Evolutionary conservation across 2,113 vertebrate species (phyloP).

Genomic region (Onychostruthus taczanowskii): DNA sequence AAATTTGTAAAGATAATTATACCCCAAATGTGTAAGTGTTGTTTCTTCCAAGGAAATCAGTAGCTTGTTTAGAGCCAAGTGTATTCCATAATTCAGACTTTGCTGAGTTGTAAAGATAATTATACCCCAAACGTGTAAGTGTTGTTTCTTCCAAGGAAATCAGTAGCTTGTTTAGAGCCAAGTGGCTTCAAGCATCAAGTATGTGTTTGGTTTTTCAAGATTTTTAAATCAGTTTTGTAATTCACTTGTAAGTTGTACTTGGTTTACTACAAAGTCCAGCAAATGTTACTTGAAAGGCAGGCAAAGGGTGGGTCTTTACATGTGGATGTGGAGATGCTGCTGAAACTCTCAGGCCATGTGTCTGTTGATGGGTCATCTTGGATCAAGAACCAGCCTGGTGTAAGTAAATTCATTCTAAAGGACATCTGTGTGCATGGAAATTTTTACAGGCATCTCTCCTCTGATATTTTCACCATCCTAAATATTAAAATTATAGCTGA

Average conservation of each 20-base stretch:
- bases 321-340: neutral
- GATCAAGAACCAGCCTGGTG: neutral
- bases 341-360: neutral
- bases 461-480: neutral
- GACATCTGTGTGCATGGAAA: neutral
- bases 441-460: neutral
- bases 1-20: constrained; percentile 14
- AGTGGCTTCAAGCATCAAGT: neutral
- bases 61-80: neutral
- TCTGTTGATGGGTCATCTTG: neutral
- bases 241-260: neutral
- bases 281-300: neutral
- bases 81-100: neutral
- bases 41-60: neutral
- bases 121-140: neutral
- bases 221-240: neutral
- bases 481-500: neutral
- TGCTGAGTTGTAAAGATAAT: constrained; percentile 18
- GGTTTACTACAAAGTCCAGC: neutral
- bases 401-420: neutral
- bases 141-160: neutral
- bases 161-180: neutral
- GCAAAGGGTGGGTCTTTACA: neutral
- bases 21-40: neutral
- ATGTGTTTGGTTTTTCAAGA: neutral